Evolutionary conservation across 30 jellyfish, hydroid and myxozoan species (phyloP).

Genomic region (Clytia hemisphaerica): DNA sequence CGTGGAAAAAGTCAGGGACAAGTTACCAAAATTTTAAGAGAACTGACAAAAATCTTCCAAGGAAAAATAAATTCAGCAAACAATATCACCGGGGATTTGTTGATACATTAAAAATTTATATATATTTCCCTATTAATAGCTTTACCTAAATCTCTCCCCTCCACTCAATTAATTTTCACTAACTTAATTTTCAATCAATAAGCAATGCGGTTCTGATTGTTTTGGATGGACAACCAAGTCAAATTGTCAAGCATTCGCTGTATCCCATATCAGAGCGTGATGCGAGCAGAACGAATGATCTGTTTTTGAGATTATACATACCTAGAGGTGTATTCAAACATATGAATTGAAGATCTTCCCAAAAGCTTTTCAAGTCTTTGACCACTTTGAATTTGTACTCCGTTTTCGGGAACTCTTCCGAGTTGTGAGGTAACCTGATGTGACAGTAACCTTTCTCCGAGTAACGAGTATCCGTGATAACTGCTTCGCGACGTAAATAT

Average conservation of each 20-base stretch:
- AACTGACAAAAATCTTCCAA: not conserved
- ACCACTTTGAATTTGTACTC: conserved; percentile 39
- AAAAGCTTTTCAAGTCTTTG: conserved; percentile 50
- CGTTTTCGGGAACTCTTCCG: conserved; percentile 49
- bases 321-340: conserved; percentile 78
- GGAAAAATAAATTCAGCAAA: no score
- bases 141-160: no score
- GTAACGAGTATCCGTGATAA: conserved; percentile 50
- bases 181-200: no score
- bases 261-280: no score
- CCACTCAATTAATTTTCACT: no score
- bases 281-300: not conserved
- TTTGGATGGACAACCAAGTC: no score
- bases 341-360: conserved; percentile 67
- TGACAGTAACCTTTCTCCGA: conserved; percentile 71
- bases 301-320: no score
- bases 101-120: no score
- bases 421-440: conserved; percentile 49
- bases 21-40: not conserved
- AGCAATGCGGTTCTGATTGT: no score
- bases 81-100: no score
- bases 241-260: no score
- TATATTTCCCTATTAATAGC: no score
- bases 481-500: conserved; percentile 56
- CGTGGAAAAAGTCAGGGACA: not conserved